Evolutionary conservation across 2,888 invertebrate genomes (phyloP), one percentile per base, ranked within the genome.

Genomic region (Scaptomyza polygonia): DNA sequence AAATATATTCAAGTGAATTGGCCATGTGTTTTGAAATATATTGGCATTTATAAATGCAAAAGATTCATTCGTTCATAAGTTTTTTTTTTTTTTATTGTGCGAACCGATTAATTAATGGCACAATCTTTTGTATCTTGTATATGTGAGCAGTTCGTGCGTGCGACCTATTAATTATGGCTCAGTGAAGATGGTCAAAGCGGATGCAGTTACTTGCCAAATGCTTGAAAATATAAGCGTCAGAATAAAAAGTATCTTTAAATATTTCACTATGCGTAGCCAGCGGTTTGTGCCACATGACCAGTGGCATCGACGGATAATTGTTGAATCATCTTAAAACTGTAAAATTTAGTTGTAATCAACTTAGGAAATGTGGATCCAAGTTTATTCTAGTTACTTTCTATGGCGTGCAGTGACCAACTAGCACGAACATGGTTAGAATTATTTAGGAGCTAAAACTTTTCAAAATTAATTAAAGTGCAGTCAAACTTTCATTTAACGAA

Each of bases 71-170:
- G 58, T 27, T 66, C 62, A 27, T 56, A 63, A 62, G 39, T 25
- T 25, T 5, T 8, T 8, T 39, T 9, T 67, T 34, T 61, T 67
- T 39, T 58, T 52, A 40, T 25, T 67, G 67, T 53, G 48, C 75
- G 83, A 88, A 83, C 88, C 75, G 86, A 77, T 86, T 83, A 72
- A 71, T 71, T 88, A 81, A 73, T 88, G 86, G 85, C 87, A 81
- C 88, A 84, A 45, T 32, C 66, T 53, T 61, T 64, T 73, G 59
- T 55, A n/a, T 25, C 39, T 58, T 29, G 40, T 39, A 36, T 66
- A 39, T 62, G 0, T 30, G 51, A 45, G 45, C 59, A 51, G 51
- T 21, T 48, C 14, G 32, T 68, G 67, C 62, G 66, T 55, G 59
- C 61, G 69, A 84, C 73, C 88, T 72, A 54, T 81, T 84, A 84